Percentiles rank a stretch among this genome's conserved stretches.
phyloP scores from a whole-genome alignment of 2,888 invertebrate species.

The Alsophila aescularia region DNA sequence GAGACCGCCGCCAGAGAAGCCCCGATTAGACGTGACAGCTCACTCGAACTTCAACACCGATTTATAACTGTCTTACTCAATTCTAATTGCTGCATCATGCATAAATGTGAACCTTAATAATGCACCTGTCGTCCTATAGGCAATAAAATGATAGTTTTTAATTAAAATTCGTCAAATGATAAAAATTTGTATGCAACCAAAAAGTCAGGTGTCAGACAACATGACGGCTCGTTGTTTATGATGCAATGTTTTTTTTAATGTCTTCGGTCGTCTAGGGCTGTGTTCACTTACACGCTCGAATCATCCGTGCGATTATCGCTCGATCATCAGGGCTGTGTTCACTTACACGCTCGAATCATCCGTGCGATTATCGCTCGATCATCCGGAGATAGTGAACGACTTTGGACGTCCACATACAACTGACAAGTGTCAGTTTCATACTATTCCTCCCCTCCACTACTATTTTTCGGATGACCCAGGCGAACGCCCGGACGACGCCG shows the following conservation, averaged over 20 bases:
- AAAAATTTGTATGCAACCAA: slow-evolving; percentile 71
- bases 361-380: too few species aligned
- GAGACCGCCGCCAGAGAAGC: slow-evolving; percentile 74
- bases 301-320: too few species aligned
- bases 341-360: too few species aligned
- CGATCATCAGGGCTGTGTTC: too few species aligned
- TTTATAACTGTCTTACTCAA: slow-evolving; percentile 44
- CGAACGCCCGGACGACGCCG: too few species aligned
- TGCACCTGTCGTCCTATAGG: slow-evolving; percentile 42
- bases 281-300: too few species aligned
- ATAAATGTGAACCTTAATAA: slow-evolving; percentile 43
- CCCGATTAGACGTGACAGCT: slow-evolving; percentile 69
- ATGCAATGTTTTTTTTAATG: slow-evolving; percentile 44
- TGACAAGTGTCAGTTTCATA: too few species aligned
- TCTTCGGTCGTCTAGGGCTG: too few species aligned
- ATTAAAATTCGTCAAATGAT: slow-evolving; percentile 65
- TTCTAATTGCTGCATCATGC: slow-evolving; percentile 48
- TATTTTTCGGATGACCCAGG: too few species aligned
- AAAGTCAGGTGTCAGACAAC: slow-evolving; percentile 75
- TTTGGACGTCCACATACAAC: too few species aligned
- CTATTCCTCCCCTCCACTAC: too few species aligned
- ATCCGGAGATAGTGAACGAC: too few species aligned
- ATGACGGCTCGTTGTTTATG: slow-evolving; percentile 54
- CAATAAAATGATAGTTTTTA: slow-evolving; percentile 55
- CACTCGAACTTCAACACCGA: slow-evolving; percentile 54